A percentile compares a stretch with the other conserved stretches of the same genome.
Conservation (phyloP, 2,797 vertebrate genomes). For the Gobio occitaniae region DNA sequence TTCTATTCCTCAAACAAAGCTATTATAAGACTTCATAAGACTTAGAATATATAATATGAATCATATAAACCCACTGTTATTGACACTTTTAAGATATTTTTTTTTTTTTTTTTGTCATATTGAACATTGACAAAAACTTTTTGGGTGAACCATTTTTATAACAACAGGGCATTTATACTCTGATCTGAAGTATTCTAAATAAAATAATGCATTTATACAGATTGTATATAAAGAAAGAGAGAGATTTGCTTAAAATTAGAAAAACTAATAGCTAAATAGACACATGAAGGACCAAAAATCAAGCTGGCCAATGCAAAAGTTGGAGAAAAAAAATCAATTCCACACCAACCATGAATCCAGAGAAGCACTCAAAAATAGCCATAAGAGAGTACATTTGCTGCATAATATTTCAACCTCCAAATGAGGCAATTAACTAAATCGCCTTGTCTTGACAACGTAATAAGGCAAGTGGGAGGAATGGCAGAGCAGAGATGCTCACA, state of each 20-base stretch:
- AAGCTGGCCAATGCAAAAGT: background rate
- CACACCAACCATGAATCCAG: constrained; percentile 50
- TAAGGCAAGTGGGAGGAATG: constrained; percentile 46
- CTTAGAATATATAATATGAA: background rate
- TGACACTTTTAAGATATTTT: too few relatives aligned
- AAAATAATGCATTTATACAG: background rate
- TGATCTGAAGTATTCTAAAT: too few relatives aligned
- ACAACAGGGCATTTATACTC: background rate
- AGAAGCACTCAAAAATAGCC: constrained; percentile 55
- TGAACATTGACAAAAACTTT: background rate
- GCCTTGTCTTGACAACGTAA: constrained; percentile 62
- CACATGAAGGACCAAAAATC: background rate
- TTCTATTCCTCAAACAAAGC: background rate
- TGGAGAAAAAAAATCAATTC: constrained; percentile 55
- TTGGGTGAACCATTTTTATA: background rate
- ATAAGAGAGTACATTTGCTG: constrained; percentile 51
- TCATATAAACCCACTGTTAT: background rate
- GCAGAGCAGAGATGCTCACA: constrained; percentile 20
- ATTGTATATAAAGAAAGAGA: background rate
- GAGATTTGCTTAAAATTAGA: background rate
- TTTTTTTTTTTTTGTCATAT: background rate
- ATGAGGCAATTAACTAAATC: constrained; percentile 66
- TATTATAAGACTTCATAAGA: background rate
- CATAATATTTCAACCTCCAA: constrained; percentile 66
- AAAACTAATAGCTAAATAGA: constrained; percentile 4